These are phyloP conservation scores for Lasiommata megera DNA, from an alignment of 2,888 invertebrate genomes.

Conservation along the genomic window DNA sequence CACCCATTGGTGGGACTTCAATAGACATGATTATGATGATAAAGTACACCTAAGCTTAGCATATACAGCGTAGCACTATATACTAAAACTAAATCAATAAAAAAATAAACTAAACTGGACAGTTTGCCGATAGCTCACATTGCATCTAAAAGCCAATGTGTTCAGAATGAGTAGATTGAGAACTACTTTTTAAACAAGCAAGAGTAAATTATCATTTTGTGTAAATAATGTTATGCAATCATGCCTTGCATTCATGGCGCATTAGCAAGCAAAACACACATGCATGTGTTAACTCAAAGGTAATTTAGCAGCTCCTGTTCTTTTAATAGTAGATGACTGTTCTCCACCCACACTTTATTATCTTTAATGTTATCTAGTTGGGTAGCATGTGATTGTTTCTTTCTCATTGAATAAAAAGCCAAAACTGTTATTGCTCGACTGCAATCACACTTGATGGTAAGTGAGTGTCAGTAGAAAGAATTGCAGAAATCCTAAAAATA, in stretches of 20 bases:
- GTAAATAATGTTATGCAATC: conserved; percentile 34
- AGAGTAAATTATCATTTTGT: conserved; percentile 20
- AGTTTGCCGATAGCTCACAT: no score
- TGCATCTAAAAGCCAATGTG: no score
- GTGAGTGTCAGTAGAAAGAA: no score
- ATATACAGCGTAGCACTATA: no score
- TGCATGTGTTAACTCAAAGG: conserved; percentile 50
- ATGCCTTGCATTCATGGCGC: conserved; percentile 42
- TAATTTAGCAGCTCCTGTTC: conserved; percentile 56
- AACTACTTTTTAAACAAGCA: not conserved
- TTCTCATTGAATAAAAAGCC: not conserved
- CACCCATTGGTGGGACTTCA: no score
- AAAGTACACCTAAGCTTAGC: no score
- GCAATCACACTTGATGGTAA: no score
- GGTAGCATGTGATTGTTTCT: conserved; percentile 23
- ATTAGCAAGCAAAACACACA: conserved; percentile 33
- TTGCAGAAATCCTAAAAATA: no score
- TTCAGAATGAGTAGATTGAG: not conserved
- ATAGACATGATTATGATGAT: no score
- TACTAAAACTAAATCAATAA: no score
- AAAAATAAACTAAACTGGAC: no score
- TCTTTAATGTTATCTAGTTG: conserved; percentile 30
- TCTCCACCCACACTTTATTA: conserved; percentile 50
- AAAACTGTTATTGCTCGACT: no score
- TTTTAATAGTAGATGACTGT: conserved; percentile 65